A percentile compares a stretch with the other conserved stretches of the same genome.
These are phyloP conservation scores for Elgaria multicarinata DNA, from an alignment of 2,113 vertebrate species.

Conservation along the genomic window DNA sequence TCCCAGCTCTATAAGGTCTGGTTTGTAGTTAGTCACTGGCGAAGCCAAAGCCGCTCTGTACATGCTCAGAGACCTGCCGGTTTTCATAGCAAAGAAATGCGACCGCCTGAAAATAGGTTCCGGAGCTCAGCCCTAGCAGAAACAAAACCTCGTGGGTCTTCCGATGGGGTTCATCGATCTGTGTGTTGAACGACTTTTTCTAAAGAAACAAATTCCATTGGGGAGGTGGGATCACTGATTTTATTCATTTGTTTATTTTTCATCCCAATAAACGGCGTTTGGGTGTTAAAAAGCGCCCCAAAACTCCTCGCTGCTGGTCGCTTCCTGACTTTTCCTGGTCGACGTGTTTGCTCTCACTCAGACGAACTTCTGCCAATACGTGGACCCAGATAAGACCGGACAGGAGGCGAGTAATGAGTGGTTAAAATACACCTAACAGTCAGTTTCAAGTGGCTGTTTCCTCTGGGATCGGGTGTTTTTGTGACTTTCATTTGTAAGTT, in stretches of 20 bases:
- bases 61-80: background rate
- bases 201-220: background rate
- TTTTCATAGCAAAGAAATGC: background rate
- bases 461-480: background rate
- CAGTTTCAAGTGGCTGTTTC: slow-evolving; percentile 16
- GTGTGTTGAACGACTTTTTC: background rate
- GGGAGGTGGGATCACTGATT: background rate
- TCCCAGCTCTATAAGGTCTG: background rate
- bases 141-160: background rate
- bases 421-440: slow-evolving; percentile 18
- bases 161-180: no score
- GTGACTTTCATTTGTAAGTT: background rate
- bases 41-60: background rate
- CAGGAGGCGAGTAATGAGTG: slow-evolving; percentile 19
- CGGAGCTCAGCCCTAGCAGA: background rate
- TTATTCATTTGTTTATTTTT: background rate
- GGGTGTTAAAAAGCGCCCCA: background rate
- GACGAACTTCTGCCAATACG: background rate
- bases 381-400: slow-evolving; percentile 55
- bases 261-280: background rate
- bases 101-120: background rate
- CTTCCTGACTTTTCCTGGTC: background rate
- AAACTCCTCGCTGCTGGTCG: background rate
- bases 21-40: background rate
- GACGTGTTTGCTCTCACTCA: background rate